Base-by-base conservation (phyloP, 2,113 vertebrate species). In the Pandion haliaetus region DNA sequence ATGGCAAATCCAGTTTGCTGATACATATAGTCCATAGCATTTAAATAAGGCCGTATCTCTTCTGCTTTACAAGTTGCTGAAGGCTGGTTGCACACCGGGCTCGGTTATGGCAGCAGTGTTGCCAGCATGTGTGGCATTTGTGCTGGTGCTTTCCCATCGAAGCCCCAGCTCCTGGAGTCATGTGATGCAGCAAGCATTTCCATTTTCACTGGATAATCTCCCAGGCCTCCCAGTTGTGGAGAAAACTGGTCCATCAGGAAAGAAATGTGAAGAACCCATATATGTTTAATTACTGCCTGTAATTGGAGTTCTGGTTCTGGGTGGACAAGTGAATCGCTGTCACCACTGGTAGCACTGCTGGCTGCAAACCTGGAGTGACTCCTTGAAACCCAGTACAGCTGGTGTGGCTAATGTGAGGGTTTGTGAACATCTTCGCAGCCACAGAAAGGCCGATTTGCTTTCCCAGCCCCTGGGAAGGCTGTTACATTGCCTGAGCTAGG, bases 301-400 rank as follows among this genome's bases (percentile, higher is more conserved):
- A 77, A 44, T 4, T 0, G 2, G 40, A 79, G 36, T 36, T n/a
- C 45, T 31, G 26, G n/a, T 67, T 25, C 49, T 71, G 45, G 31
- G 59, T 34, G 47, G 38, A 38, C 7, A 1, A 49, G 36, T 0
- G 3, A 63, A 76, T 62, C 66, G 42, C 29, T 63, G n/a, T 29
- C 44, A 47, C 44, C 4, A 6, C 62, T 29, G 17, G 58, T 17
- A 52, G 44, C 44, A 32, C 17, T 4, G 0, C 59, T 3, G 5
- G 6, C 44, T 72, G 38, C 31, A 65, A 57, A 55, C 21, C 36
- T 2, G 2, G 25, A 69, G 44, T 0, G 1, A 2, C 29, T 45
- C 31, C 34, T 31, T 6, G 0, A 65, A 57, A 4, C 25, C 36
- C 12, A 3, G 11, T 2, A 3, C 0, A 14, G 50, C 17, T 2